A percentile compares a stretch with the other conserved stretches of the same genome.
Conservation (phyloP, 2,113 vertebrate genomes). For the Triplophysa rosa region DNA sequence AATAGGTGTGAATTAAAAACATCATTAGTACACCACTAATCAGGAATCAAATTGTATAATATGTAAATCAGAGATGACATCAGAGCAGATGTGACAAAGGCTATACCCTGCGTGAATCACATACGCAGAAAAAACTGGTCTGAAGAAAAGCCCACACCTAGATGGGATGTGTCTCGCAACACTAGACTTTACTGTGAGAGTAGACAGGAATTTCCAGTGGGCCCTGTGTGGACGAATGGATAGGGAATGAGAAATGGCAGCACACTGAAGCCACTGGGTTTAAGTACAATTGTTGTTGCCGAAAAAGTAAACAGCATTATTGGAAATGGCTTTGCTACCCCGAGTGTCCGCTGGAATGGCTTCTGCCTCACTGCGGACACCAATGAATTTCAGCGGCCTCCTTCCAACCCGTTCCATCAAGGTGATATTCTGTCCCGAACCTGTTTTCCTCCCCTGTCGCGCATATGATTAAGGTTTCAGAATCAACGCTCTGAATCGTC, state of each 20-base stretch:
- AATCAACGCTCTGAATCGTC: not conserved
- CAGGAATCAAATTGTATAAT: not conserved
- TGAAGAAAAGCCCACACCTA: conserved; percentile 12
- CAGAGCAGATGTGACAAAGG: not conserved
- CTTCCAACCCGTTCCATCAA: conserved; percentile 45
- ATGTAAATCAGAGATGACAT: not conserved
- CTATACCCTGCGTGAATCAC: not conserved
- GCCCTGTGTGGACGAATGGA: conserved; percentile 46
- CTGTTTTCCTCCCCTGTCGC: conserved; percentile 1
- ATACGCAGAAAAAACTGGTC: not conserved
- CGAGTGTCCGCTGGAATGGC: conserved; percentile 71
- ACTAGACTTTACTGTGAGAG: conserved; percentile 34
- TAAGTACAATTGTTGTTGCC: conserved; percentile 77
- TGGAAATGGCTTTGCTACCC: conserved; percentile 75
- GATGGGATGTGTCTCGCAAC: conserved; percentile 32
- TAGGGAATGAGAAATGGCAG: conserved; percentile 72
- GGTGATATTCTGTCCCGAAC: conserved; percentile 17
- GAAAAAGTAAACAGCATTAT: conserved; percentile 73
- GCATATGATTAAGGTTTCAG: conserved; percentile 4
- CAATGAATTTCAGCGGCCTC: conserved; percentile 63
- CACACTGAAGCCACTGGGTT: conserved; percentile 74
- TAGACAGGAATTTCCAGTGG: conserved; percentile 45
- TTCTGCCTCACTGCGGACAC: conserved; percentile 63
- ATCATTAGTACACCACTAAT: too few relatives aligned
- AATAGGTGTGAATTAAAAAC: too few relatives aligned